These are phyloP conservation scores for Aix galericulata DNA, from an alignment of 2,113 vertebrate species.

Conservation along the genomic window DNA sequence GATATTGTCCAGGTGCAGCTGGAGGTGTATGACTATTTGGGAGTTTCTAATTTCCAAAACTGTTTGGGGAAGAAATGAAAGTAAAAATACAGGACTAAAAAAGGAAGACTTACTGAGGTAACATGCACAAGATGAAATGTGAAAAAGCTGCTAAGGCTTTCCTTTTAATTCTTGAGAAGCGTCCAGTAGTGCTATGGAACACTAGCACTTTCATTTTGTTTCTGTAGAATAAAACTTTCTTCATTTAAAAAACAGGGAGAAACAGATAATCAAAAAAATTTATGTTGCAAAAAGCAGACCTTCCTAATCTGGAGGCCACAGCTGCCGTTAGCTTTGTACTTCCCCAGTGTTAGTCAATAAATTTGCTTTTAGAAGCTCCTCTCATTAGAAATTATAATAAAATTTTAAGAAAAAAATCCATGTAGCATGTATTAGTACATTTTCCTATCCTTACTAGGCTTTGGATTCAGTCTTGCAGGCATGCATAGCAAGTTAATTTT, in stretches of 20 bases:
- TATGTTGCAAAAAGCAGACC: not conserved
- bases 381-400: not conserved
- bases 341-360: not conserved
- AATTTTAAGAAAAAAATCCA: not conserved
- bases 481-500: not conserved
- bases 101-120: not conserved
- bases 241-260: not conserved
- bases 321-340: not conserved
- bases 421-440: not conserved
- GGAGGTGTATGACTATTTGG: not conserved
- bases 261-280: not conserved
- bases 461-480: not conserved
- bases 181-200: not conserved
- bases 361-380: not conserved
- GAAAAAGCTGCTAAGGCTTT: not conserved
- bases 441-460: not conserved
- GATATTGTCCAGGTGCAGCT: not conserved
- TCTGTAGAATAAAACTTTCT: not conserved
- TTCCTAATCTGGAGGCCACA: accelerated
- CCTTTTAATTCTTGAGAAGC: not conserved
- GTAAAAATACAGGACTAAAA: not conserved
- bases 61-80: not conserved
- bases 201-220: not conserved
- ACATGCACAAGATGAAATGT: not conserved
- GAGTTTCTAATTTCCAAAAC: not conserved